Base-by-base conservation (phyloP, 1,140 invertebrate genomes). In the Cyclina sinensis region DNA sequence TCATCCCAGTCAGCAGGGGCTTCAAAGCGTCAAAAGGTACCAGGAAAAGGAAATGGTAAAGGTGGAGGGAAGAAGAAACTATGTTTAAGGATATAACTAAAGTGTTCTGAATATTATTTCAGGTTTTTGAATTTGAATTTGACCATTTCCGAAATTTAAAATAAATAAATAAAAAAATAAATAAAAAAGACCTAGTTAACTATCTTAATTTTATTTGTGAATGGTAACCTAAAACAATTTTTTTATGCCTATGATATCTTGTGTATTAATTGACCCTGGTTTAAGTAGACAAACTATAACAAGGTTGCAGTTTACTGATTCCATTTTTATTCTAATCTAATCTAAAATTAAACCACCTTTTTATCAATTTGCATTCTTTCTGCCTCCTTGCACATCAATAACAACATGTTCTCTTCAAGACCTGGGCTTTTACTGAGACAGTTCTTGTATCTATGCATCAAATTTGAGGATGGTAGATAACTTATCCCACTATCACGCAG, bases 401-500 rank as follows among this genome's bases (percentile, higher is more conserved):
- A 43, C 14, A 76, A 39, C 73, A 76, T 76, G 46, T 76, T 76
- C 2, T 76, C 43, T 24, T 76, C 46, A 7, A 76, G 14, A 43
- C 73, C 73, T 46, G 73, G 73, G 14, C 43, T 76, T 76, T 76
- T 35, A 18, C 43, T 48, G 37, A 43, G 43, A 48, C 73, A 46
- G 43, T 76, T 76, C n/a, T 76, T 46, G n/a, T 76, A 76, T 76
- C 73, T 76, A 21, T 76, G 73, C 35, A 76, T 5, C 24, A 76
- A 48, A 48, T 48, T 76, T 39, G 43, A 14, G 11, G 73, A 76
- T 46, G 73, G 73, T 48, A 76, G 43, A 16, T 46, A 39, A 12
- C 39, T 14, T 5, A 76, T 12, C 16, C 73, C 73, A 43, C 73
- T 76, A 48, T 76, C 73, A 9, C 73, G 43, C 43, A 76, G n/a